These are phyloP conservation scores for Bilobella aurantiaca DNA, from an alignment of 1,140 invertebrate genomes.

Conservation along the genomic window DNA sequence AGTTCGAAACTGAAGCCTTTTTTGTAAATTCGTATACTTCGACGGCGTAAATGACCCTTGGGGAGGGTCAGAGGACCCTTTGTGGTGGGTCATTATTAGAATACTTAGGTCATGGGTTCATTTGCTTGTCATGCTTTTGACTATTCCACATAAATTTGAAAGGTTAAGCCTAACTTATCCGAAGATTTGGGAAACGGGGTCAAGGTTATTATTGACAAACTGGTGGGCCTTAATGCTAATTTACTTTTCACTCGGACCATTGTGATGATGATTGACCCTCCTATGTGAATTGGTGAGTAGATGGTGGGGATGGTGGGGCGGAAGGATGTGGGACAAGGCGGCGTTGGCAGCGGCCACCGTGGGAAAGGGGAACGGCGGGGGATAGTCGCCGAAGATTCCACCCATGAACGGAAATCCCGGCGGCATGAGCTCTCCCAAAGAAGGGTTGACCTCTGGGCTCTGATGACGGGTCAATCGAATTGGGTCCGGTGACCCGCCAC, in stretches of 20 bases:
- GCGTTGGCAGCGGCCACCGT: neutral
- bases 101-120: no score
- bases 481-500: neutral
- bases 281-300: neutral
- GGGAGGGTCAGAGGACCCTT: no score
- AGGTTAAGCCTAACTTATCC: no score
- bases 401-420: conserved; percentile 24
- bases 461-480: neutral
- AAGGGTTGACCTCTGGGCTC: neutral
- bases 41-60: no score
- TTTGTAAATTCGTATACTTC: neutral
- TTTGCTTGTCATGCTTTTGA: no score
- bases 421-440: conserved; percentile 12
- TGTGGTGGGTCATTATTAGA: no score
- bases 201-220: no score
- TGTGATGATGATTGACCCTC: neutral
- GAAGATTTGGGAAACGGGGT: no score
- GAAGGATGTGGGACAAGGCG: conserved; percentile 30
- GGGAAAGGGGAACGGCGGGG: conserved; percentile 28
- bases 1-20: neutral
- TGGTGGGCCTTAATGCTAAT: no score
- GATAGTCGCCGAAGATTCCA: conserved; percentile 31
- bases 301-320: conserved; percentile 11
- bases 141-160: no score
- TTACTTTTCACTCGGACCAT: neutral